Evolutionary conservation across 2,113 vertebrate genomes (phyloP).

Genomic region (Pangasianodon gigas): DNA sequence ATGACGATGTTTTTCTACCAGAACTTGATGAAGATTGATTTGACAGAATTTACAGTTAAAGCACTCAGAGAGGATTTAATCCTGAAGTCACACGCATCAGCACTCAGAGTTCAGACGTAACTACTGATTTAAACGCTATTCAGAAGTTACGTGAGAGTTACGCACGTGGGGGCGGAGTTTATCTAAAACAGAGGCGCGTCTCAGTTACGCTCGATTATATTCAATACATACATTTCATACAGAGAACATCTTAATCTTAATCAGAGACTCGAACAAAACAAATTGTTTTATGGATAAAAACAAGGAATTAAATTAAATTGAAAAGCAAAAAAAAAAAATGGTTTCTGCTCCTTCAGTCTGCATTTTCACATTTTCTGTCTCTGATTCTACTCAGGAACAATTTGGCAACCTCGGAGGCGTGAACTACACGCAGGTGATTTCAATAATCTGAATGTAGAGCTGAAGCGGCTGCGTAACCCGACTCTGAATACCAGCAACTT

Average conservation of each 20-base stretch:
- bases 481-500: background rate
- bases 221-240: background rate
- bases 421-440: background rate
- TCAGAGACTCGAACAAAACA: too few relatives aligned
- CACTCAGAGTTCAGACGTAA: background rate
- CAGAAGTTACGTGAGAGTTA: background rate
- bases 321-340: too few relatives aligned
- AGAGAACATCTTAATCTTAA: too few relatives aligned
- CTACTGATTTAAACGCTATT: background rate
- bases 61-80: background rate
- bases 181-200: background rate
- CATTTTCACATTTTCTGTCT: background rate
- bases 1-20: background rate
- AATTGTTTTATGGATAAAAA: too few relatives aligned
- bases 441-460: background rate
- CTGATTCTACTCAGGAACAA: background rate
- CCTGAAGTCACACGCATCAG: background rate
- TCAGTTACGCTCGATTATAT: background rate
- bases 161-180: background rate
- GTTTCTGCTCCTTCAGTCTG: too few relatives aligned
- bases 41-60: conserved; percentile 3
- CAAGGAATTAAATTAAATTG: too few relatives aligned
- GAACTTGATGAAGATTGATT: background rate
- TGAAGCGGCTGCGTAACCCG: background rate
- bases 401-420: background rate